Conservation (phyloP, 2,888 invertebrate species). For the Allophyes oxyacanthae region DNA sequence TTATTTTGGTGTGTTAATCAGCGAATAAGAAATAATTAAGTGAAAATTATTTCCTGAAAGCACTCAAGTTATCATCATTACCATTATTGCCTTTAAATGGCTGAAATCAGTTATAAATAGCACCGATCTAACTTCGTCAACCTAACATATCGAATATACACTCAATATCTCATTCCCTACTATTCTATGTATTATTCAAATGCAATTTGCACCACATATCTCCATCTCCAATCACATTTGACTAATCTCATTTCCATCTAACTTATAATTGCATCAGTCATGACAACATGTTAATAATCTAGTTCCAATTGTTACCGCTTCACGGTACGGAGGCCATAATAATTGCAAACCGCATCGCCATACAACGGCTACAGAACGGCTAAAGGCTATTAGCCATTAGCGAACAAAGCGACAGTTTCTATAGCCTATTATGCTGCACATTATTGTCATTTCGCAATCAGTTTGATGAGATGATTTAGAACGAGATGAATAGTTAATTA, state of each 20-base stretch:
- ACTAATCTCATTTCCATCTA: constrained; percentile 34
- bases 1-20: too few relatives aligned
- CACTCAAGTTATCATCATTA: too few relatives aligned
- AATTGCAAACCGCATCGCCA: constrained; percentile 51
- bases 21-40: too few relatives aligned
- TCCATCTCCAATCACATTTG: constrained; percentile 6
- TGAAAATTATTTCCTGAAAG: too few relatives aligned
- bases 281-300: constrained; percentile 58
- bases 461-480: constrained; percentile 49
- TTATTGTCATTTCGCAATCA: constrained; percentile 47
- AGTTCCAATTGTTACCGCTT: constrained; percentile 57
- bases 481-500: constrained; percentile 45
- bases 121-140: too few relatives aligned
- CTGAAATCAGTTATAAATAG: too few relatives aligned
- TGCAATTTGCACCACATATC: constrained; percentile 13
- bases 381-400: constrained; percentile 52
- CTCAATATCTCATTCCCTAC: background rate
- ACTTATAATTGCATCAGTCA: constrained; percentile 53
- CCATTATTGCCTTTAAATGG: too few relatives aligned
- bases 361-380: constrained; percentile 24
- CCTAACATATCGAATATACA: too few relatives aligned
- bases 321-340: constrained; percentile 55
- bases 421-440: constrained; percentile 42
- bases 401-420: constrained; percentile 48
- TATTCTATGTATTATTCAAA: constrained; percentile 29